Evolutionary conservation across 2,113 vertebrate genomes (phyloP), one percentile per base, ranked within the genome.

Genomic region (Sula dactylatra): DNA sequence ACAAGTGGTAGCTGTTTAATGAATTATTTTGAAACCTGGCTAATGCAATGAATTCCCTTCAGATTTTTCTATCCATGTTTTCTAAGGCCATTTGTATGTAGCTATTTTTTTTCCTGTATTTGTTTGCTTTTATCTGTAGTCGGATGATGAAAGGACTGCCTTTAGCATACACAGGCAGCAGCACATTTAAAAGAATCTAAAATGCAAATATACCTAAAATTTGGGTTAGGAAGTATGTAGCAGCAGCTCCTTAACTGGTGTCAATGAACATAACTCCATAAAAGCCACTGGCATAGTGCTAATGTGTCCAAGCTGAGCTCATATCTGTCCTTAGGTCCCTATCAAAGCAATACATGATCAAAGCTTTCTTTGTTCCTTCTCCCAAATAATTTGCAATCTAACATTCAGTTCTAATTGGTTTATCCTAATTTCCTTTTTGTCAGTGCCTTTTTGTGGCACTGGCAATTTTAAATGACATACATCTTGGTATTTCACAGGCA

Each of bases 1-100:
- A 91, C 73, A 96, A 96, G 88, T 87, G 82, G 84, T 89, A 82
- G 73, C n/a, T 94, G 58, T 91, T 97, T 94, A 97, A 96, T 95
- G 62, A 95, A 95, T 94, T 96, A 93, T 94, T 97, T 94, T 91
- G 77, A 97, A 96, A 82, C 70, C 47, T 80, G 52, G 26, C 38
- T 84, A 76, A 47, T 80, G 52, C 66, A 86, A 74, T 90, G 74
- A 82, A 94, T 91, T 88, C 64, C 54, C 27, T 15, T 74, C 9
- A 8, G 91, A 85, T 79, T 88, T 76, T 96, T 78, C 67, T 81
- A 40, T 74, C 55, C 26, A 11, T 9, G 6, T 86, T 92, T 95
- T 96, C 78, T 91, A 74, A 93, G 89, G 78, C 77, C 87, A 91
- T 89, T 91, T 89, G 16, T 90, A 69, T 72, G 78, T 82, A 87